Evolutionary conservation across 2,888 invertebrate species (phyloP).

Genomic region (Neoaliturus tenellus): DNA sequence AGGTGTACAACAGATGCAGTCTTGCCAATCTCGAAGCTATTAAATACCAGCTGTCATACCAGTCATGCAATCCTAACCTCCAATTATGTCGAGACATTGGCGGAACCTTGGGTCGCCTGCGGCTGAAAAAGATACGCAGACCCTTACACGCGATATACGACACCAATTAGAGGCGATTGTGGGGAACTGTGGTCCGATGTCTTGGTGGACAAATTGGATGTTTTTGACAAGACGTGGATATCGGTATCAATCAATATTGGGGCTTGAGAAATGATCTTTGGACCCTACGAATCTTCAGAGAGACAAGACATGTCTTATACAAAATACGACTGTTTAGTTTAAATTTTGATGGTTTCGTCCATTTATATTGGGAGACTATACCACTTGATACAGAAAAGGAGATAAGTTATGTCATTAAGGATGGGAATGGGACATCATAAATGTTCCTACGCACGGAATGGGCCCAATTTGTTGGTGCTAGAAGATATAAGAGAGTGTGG

Average conservation of each 20-base stretch:
- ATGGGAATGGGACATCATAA: constrained; percentile 7
- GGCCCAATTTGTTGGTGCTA: background rate
- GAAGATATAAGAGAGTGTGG: constrained; percentile 12
- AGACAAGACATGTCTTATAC: too few relatives aligned
- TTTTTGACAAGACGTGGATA: constrained; percentile 6
- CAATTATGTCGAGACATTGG: background rate
- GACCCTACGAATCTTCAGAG: background rate
- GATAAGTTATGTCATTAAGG: too few relatives aligned
- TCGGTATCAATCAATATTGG: constrained; percentile 7
- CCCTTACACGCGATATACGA: background rate
- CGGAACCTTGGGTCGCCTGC: background rate
- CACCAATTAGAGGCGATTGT: constrained; percentile 11
- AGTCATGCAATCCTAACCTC: background rate
- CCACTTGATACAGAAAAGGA: too few relatives aligned
- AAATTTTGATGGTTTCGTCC: too few relatives aligned
- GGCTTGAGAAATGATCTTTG: background rate
- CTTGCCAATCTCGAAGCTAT: background rate
- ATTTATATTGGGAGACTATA: too few relatives aligned
- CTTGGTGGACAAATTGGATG: constrained; percentile 39
- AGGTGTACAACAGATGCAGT: constrained; percentile 22
- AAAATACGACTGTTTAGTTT: too few relatives aligned
- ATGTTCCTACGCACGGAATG: background rate
- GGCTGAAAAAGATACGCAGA: background rate
- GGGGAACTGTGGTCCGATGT: background rate
- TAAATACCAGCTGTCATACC: constrained; percentile 1